Evolutionary conservation across 2,888 invertebrate species (phyloP).

Genomic region (Thecocarcelia acutangulata): DNA sequence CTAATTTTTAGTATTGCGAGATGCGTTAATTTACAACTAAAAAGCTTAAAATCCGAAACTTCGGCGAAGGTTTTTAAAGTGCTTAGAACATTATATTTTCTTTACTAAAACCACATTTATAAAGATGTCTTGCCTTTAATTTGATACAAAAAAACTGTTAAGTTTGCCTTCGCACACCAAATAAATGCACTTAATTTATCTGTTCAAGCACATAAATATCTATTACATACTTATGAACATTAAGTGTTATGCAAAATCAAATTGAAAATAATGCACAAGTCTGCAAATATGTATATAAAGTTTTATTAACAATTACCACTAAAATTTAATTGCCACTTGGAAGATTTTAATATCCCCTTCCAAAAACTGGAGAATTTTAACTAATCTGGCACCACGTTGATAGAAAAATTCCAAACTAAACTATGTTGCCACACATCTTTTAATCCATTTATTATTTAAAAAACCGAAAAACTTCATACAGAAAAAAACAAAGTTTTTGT

Average conservation of each 20-base stretch:
- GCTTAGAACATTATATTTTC: no score
- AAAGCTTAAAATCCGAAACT: no score
- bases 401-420: neutral
- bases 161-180: constrained; percentile 2
- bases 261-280: constrained; percentile 6
- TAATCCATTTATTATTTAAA: constrained; percentile 17
- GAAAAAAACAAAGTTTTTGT: neutral
- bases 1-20: no score
- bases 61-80: no score
- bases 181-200: constrained; percentile 2
- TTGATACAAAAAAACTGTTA: neutral
- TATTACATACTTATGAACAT: neutral
- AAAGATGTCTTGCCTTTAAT: neutral
- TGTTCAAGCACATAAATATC: neutral
- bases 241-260: constrained; percentile 53
- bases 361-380: neutral
- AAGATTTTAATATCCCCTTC: neutral
- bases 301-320: neutral
- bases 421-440: neutral
- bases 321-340: neutral
- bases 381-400: constrained; percentile 46
- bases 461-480: neutral
- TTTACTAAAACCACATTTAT: no score
- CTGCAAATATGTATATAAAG: neutral
- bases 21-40: no score